Evolutionary conservation across 2,888 invertebrate genomes (phyloP), one percentile per base, ranked within the genome.

Genomic region (Scrobipalpa atriplicella): DNA sequence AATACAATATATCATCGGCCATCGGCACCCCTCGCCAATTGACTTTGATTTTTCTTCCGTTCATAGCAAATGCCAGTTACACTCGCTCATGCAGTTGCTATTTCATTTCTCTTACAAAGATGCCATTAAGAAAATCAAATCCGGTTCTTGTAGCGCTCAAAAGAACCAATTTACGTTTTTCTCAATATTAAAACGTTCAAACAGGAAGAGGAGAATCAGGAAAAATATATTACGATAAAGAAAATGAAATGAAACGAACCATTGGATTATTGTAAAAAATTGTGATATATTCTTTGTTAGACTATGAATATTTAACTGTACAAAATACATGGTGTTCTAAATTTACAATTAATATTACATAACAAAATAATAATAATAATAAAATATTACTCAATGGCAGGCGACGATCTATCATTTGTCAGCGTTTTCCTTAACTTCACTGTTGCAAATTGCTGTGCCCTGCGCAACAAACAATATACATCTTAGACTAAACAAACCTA

Each of bases 351-450:
- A 86, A 85, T 86, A 87, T 81, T 87, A 86, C 86, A 84, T 90
- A 91, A 90, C 89, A 90, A 89, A 90, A 89, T 86, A 84, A 85
- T 84, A 76, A 81, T 81, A 80, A 80, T 75, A 67, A 43, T 52
- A 80, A 84, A 83, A 81, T 85, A 83, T 86, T 93, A 93, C 79
- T 94, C 93, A 83, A 95, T 93, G 90, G 96, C 94, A 74, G 97
- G 97, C 77, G 96, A 96, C 74, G 97, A 96, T 78, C 97, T 95
- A 90, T 97, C 97, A 88, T 97, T 96, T 83, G 97, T 96, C 93
- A 96, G 95, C 80, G 96, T 95, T 93, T 97, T 97, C 86, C 97
- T 94, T 85, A 97, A 94, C 93, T 97, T 97, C 85, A 97, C 97
- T 70, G 97, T 97, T 69, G 97, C 97, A 85, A 97, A 97, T 87